Percentiles rank a stretch among this genome's conserved stretches.
Evolutionary conservation across 1,140 invertebrate genomes (phyloP).

Genomic region (Holotrichia oblita): DNA sequence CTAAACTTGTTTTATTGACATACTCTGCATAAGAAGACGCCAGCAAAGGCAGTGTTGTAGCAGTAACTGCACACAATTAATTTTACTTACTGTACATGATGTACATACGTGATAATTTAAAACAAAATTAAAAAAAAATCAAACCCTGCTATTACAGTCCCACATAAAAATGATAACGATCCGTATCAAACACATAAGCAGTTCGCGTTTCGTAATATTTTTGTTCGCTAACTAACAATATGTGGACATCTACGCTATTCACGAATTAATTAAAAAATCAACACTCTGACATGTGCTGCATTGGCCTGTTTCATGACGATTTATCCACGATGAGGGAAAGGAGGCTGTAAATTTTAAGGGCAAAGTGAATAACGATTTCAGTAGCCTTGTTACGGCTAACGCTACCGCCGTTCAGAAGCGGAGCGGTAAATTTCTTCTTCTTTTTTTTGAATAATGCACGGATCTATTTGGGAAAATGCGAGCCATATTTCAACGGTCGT

Average conservation of each 20-base stretch:
- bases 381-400: slow-evolving; percentile 27
- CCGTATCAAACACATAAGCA: too few species aligned
- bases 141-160: too few species aligned
- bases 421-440: slow-evolving; percentile 26
- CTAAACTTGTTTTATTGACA: too few species aligned
- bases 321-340: not conserved
- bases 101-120: too few species aligned
- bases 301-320: not conserved
- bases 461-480: slow-evolving; percentile 32
- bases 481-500: slow-evolving; percentile 32
- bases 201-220: not conserved
- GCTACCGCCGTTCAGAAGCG: slow-evolving; percentile 1
- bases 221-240: not conserved
- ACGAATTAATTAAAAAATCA: slow-evolving; percentile 8
- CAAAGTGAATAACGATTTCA: slow-evolving; percentile 33
- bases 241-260: not conserved
- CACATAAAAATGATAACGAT: too few species aligned
- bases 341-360: slow-evolving; percentile 19
- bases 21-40: too few species aligned
- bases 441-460: slow-evolving; percentile 33
- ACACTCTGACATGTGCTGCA: not conserved
- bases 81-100: too few species aligned
- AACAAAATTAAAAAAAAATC: too few species aligned
- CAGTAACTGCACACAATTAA: too few species aligned
- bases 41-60: too few species aligned